phyloP scores from a whole-genome alignment of 2,888 invertebrate genomes.

The Esperia sulphurella region DNA sequence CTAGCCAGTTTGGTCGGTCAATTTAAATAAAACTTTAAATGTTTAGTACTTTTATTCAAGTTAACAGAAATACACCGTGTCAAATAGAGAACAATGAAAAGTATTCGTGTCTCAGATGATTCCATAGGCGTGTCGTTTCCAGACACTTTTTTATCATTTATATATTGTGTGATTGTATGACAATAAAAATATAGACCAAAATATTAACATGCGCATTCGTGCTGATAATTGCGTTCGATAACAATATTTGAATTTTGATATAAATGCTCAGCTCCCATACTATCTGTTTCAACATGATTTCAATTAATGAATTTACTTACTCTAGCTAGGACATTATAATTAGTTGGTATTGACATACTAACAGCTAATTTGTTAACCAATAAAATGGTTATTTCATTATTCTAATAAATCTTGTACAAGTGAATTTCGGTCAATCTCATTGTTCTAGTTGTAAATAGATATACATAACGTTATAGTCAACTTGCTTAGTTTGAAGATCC shows the following conservation, averaged over 20 bases:
- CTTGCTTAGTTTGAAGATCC: background rate
- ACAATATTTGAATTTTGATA: constrained; percentile 1
- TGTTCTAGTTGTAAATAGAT: background rate
- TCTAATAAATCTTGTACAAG: constrained; percentile 23
- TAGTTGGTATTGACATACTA: constrained; percentile 10
- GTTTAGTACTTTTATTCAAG: constrained; percentile 66
- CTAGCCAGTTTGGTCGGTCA: constrained; percentile 38
- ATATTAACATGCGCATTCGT: background rate
- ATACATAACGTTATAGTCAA: background rate
- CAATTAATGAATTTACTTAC: constrained; percentile 16
- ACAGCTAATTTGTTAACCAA: constrained; percentile 30
- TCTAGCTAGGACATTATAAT: constrained; percentile 8
- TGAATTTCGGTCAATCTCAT: constrained; percentile 9
- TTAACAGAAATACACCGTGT: constrained; percentile 59
- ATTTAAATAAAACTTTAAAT: constrained; percentile 70
- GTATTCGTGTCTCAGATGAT: constrained; percentile 16
- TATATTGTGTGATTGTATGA: background rate
- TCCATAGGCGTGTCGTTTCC: background rate
- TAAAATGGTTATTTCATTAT: constrained; percentile 21
- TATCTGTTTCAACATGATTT: constrained; percentile 29
- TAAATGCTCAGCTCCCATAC: constrained; percentile 2
- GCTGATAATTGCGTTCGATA: background rate
- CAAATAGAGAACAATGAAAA: constrained; percentile 32
- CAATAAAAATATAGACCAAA: background rate
- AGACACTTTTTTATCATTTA: no score